A percentile compares a stretch with the other conserved stretches of the same genome.
These are phyloP conservation scores for Melanerpes formicivorus DNA, from an alignment of 2,113 vertebrate genomes.

Conservation along the genomic window DNA sequence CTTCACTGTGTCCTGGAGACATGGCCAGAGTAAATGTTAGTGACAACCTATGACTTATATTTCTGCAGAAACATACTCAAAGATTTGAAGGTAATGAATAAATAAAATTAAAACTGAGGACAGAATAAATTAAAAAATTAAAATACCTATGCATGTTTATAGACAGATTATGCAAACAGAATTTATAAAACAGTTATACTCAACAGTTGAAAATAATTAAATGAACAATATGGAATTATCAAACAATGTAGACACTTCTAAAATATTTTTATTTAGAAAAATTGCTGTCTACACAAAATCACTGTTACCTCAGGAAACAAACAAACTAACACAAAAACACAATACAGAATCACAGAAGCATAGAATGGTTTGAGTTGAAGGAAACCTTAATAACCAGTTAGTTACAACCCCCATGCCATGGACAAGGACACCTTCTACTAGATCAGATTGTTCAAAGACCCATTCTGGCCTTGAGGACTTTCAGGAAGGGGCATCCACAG, in stretches of 20 bases:
- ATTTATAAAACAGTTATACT: neutral
- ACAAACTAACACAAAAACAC: no score
- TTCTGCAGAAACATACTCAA: neutral
- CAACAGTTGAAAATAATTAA: neutral
- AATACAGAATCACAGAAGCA: no score
- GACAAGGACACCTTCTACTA: no score
- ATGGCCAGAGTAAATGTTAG: neutral
- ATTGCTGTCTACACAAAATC: neutral
- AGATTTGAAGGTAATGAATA: neutral
- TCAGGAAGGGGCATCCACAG: no score
- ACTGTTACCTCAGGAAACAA: neutral
- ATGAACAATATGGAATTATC: neutral
- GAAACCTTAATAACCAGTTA: no score
- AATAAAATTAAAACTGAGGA: neutral
- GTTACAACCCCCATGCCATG: no score
- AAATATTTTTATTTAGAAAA: neutral
- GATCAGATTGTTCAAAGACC: no score
- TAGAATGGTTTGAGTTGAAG: no score
- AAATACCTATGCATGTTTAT: rapidly evolving
- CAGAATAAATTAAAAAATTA: neutral
- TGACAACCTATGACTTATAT: neutral
- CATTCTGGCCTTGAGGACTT: no score
- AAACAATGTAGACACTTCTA: neutral
- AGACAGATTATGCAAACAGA: neutral
- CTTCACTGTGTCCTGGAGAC: neutral